Conservation (phyloP, 2,888 invertebrate species). For the Ecliptopera silaceata region DNA sequence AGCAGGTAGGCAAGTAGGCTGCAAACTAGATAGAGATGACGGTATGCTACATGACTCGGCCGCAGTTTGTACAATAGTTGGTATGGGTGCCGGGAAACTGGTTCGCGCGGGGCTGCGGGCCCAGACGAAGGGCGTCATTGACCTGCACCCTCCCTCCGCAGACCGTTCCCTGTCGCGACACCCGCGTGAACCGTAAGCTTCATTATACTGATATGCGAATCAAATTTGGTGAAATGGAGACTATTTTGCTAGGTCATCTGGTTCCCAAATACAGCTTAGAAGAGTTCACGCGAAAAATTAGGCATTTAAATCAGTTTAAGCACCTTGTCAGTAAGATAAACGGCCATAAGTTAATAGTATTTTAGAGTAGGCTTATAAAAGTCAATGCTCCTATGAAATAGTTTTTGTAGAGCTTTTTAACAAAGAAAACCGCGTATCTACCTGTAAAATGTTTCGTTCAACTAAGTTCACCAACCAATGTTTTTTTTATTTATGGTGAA, state of each 20-base stretch:
- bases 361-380: slow-evolving; percentile 2
- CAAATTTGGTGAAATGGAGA: slow-evolving; percentile 65
- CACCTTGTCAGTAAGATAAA: background rate
- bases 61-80: slow-evolving; percentile 26
- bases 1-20: slow-evolving; percentile 60
- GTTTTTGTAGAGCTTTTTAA: slow-evolving; percentile 18
- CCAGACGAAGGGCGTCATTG: slow-evolving; percentile 80
- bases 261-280: slow-evolving; percentile 3
- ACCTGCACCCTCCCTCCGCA: slow-evolving; percentile 59
- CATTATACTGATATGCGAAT: slow-evolving; percentile 70
- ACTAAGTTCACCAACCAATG: slow-evolving; percentile 23
- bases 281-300: background rate
- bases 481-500: too few relatives aligned
- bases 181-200: slow-evolving; percentile 72
- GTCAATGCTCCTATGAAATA: slow-evolving; percentile 19
- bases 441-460: slow-evolving; percentile 17
- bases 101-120: slow-evolving; percentile 47
- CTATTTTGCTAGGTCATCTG: slow-evolving; percentile 48
- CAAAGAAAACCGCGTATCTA: slow-evolving; percentile 10
- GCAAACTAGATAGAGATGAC: slow-evolving; percentile 74
- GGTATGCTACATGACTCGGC: slow-evolving; percentile 64
- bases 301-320: slow-evolving; percentile 1
- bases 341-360: background rate
- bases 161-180: slow-evolving; percentile 54
- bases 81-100: slow-evolving; percentile 45